These are phyloP conservation scores for Eonycteris spelaea DNA, from an alignment of 2,113 vertebrate species.

Conservation along the genomic window DNA sequence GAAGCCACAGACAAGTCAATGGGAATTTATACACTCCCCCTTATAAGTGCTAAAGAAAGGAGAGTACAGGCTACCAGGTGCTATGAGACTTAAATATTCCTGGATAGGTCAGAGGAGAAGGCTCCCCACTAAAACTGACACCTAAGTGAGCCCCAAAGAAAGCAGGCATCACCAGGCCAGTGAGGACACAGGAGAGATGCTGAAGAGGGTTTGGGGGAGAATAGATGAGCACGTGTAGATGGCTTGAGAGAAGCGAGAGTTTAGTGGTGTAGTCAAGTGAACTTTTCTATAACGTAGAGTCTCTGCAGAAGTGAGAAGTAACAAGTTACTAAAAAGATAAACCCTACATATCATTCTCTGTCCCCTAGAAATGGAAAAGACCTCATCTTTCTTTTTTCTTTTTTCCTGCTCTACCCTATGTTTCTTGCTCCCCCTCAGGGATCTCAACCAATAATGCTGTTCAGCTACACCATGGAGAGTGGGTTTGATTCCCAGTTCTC, in stretches of 20 bases:
- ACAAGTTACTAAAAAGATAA: neutral
- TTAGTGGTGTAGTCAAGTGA: no score
- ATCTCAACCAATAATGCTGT: neutral
- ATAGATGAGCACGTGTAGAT: fast-evolving
- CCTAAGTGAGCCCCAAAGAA: neutral
- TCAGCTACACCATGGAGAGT: neutral
- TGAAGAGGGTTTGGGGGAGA: neutral
- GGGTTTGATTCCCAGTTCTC: neutral
- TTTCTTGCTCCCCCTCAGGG: neutral
- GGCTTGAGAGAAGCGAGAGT: neutral
- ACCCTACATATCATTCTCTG: neutral
- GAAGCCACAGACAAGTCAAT: neutral
- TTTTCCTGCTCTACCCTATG: neutral
- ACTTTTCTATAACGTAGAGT: neutral
- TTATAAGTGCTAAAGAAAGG: neutral
- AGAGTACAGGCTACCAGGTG: neutral
- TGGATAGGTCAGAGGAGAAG: neutral
- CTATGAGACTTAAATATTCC: neutral
- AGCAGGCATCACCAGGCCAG: neutral
- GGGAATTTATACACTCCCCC: neutral
- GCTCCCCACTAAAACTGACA: neutral
- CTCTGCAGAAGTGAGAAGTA: neutral
- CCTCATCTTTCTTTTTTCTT: neutral
- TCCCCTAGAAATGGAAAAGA: neutral
- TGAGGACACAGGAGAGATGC: neutral